Percentiles rank a stretch among this genome's conserved stretches.
These are phyloP conservation scores for Felis chaus DNA, from an alignment of 2,113 vertebrate species.

Conservation along the genomic window DNA sequence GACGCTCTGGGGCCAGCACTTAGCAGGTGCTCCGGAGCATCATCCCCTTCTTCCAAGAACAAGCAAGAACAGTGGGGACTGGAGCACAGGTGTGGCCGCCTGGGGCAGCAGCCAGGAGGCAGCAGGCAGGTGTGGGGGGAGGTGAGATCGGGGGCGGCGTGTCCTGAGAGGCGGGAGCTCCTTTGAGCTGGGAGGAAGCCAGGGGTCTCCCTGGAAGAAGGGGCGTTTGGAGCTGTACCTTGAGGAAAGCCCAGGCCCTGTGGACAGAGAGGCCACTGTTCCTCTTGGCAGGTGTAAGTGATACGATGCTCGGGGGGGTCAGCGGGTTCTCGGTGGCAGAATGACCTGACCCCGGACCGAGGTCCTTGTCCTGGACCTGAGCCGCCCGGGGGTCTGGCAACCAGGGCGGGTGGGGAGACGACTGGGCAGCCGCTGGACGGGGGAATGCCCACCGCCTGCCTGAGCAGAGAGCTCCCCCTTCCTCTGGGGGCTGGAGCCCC, in stretches of 20 bases:
- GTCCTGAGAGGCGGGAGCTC: background rate
- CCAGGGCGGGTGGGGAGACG: fast-evolving
- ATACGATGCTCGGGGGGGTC: fast-evolving
- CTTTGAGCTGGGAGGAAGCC: background rate
- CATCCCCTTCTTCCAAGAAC: background rate
- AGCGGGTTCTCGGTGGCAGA: background rate
- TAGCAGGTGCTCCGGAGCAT: fast-evolving
- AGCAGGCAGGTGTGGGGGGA: background rate
- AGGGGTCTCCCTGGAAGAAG: background rate
- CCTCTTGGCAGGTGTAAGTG: too few relatives aligned
- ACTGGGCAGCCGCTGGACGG: fast-evolving
- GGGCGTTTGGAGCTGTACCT: background rate
- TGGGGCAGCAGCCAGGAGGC: background rate
- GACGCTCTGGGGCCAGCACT: fast-evolving
- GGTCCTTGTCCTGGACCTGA: too few relatives aligned
- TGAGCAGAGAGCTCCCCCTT: background rate
- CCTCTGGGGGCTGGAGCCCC: background rate
- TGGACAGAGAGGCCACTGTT: fast-evolving
- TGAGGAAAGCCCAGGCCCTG: background rate
- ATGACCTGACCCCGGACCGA: fast-evolving
- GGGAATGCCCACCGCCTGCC: fast-evolving
- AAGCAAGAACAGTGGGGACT: fast-evolving
- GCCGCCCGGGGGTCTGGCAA: fast-evolving
- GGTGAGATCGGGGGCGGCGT: background rate
- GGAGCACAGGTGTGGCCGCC: background rate